Evolutionary conservation across 1,140 invertebrate species (phyloP).

Genomic region (Drosophila pseudoananassae): DNA sequence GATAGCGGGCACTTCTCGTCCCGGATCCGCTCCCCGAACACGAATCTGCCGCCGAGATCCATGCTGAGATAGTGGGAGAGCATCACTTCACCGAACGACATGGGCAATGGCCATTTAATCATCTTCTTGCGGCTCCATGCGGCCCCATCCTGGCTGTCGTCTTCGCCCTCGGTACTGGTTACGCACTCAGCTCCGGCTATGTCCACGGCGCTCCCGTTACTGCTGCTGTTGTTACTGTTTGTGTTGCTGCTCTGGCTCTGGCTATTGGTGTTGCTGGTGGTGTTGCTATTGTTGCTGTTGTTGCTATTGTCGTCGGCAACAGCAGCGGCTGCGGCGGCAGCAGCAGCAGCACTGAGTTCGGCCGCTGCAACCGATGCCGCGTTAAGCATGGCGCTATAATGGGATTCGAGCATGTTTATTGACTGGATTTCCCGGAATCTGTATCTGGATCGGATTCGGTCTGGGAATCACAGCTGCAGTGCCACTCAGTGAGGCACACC

Average conservation of each 20-base stretch:
- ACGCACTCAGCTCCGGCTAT: slow-evolving; percentile 9
- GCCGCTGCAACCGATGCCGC: slow-evolving; percentile 20
- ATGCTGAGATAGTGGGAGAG: neutral
- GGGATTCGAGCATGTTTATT: slow-evolving; percentile 57
- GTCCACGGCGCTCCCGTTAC: slow-evolving; percentile 28
- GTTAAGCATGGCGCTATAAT: slow-evolving; percentile 44
- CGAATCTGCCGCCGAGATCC: neutral
- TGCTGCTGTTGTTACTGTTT: slow-evolving; percentile 35
- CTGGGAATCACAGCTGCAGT: too few relatives aligned
- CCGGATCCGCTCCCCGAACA: neutral
- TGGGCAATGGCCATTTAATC: slow-evolving; percentile 3
- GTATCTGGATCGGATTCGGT: too few relatives aligned
- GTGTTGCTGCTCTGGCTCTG: slow-evolving; percentile 4
- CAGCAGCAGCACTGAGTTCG: slow-evolving; percentile 2
- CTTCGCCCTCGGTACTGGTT: neutral
- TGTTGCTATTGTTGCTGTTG: slow-evolving; percentile 21
- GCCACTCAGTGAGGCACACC: neutral
- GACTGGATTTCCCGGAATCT: slow-evolving; percentile 9
- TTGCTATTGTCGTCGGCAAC: slow-evolving; percentile 15
- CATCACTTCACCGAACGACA: neutral
- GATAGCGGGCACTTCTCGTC: slow-evolving; percentile 61
- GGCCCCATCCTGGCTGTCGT: neutral
- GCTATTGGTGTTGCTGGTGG: slow-evolving; percentile 1
- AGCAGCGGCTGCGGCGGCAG: neutral
- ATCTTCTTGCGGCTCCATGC: neutral